Base-by-base conservation (phyloP, 2,797 vertebrate species). In the Vultur gryphus region DNA sequence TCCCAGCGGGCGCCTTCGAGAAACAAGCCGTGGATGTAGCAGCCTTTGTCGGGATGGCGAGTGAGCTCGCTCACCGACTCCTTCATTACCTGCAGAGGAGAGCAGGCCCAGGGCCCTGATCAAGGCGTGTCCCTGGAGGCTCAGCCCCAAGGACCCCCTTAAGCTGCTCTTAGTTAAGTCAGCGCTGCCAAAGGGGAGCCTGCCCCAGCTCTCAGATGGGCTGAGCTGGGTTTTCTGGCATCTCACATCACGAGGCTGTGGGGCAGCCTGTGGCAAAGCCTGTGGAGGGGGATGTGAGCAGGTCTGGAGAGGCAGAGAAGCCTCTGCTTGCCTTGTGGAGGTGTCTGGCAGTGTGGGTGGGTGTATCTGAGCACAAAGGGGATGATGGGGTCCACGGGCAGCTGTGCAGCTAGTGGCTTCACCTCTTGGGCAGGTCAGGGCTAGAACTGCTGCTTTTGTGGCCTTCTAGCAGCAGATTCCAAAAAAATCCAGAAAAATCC, bases 1-100 rank as follows among this genome's bases (percentile, higher is more conserved):
- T 99, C 98, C 99, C 99, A 99, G 89, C 98, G 95, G 51, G 99
- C 99, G 0, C 99, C 99, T 96, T 99, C 99, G 81, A 99, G 97
- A 96, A 99, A 99, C 84, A 99, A 96, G 44, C 99, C 99, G 0
- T 99, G 92, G 95, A 99, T 99, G 95, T 98, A 99, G 96, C 99
- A 99, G 77, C 99, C 99, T 7, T 89, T 48, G 1, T 90, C 2
- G 0, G 99, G 99, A 49, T 95, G 98, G 43, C 25, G 13, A 3
- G 66, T 96, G 86, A 99, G 97, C 78, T 99, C 97, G 2, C 97
- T 93, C 24, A 71, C 94, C 0, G 98, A 64, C 87, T 98, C 93
- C 37, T 64, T 75, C 92, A 99, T 97, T 7, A 99, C 98, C 99
- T 99, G 95, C 33, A 21, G 26, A 12, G 46, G 33, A 66, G 28